These are phyloP conservation scores for Chondrosia reniformis DNA, from an alignment of 37 sponge, comb jelly and placozoan genomes.

Conservation along the genomic window DNA sequence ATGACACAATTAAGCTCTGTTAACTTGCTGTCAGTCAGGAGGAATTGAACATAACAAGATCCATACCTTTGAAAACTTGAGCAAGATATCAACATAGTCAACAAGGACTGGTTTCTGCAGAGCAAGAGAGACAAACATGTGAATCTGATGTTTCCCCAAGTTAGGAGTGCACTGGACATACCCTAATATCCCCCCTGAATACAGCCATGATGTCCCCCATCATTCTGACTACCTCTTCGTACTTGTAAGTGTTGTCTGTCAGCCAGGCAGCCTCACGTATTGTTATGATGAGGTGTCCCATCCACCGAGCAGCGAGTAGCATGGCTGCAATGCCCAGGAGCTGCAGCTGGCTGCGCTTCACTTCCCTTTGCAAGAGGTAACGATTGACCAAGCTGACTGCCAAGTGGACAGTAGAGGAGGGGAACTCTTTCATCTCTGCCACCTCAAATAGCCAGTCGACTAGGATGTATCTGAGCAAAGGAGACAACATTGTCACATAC, in stretches of 20 bases:
- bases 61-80: slow-evolving; percentile 20
- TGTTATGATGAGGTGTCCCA: slow-evolving; percentile 46
- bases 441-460: slow-evolving; percentile 89
- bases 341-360: slow-evolving; percentile 54
- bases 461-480: slow-evolving; percentile 64
- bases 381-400: slow-evolving; percentile 65
- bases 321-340: slow-evolving; percentile 71
- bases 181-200: slow-evolving; percentile 54
- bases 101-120: slow-evolving; percentile 29
- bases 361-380: slow-evolving; percentile 40
- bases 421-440: slow-evolving; percentile 69
- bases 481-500: background rate
- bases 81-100: slow-evolving; percentile 60
- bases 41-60: background rate
- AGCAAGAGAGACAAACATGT: background rate
- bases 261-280: slow-evolving; percentile 83
- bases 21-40: background rate
- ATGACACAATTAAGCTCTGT: background rate
- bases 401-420: slow-evolving; percentile 47
- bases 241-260: slow-evolving; percentile 77
- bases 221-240: slow-evolving; percentile 80
- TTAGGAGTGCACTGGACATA: slow-evolving; percentile 12
- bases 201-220: slow-evolving; percentile 70
- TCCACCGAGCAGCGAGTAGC: slow-evolving; percentile 65
- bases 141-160: background rate